Base-by-base conservation (phyloP, 2,888 invertebrate genomes). In the Apotomis betuletana region DNA sequence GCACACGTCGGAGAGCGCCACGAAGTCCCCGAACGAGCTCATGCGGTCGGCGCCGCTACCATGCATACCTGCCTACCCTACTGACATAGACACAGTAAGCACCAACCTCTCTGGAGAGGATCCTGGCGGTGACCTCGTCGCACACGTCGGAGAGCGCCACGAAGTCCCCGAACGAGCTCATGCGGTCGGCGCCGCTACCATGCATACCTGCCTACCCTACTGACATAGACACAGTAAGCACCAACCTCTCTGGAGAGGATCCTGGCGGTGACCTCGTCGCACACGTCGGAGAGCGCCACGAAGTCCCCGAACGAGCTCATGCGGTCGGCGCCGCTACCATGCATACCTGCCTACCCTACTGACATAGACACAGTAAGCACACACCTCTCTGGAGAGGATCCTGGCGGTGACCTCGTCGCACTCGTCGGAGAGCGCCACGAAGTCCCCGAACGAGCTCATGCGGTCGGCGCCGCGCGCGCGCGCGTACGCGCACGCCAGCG, bases 271-370 rank as follows among this genome's bases (percentile, higher is more conserved):
- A 96, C 85, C 63, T 94, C 95, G 90, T 99, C 99, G 85, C 99
- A 99, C 0, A 92, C 89, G 86, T 99, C 98, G 0, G 99, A 99
- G 0, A 99, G 88, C 0, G 99, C 98, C 51, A 99, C 95, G 88
- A 99, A 99, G 91, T 99, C 99, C 0, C 99, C 99, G 90, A 99
- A 99, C 0, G 99, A 99, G 8, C 99, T 99, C 99, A 99, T 99
- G 68, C 99, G 95, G 90, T 99, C 99, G 13, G 99, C 99, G 64
- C 99, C 99, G 85, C 96, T 4, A 99, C 99, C 97, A 98, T 98
- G 84, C 98, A 99, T 0, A 99, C 94, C 82, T 96, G 95, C 0
- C 27, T 27, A 27, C 27, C 27, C 27, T 27, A 27, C 27, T 27
- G 27, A 27, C 27, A 27, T 27, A 27, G 27, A 27, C 27, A 27